phyloP scores from a whole-genome alignment of 2,113 vertebrate genomes.

The Lampris megalopsis region DNA sequence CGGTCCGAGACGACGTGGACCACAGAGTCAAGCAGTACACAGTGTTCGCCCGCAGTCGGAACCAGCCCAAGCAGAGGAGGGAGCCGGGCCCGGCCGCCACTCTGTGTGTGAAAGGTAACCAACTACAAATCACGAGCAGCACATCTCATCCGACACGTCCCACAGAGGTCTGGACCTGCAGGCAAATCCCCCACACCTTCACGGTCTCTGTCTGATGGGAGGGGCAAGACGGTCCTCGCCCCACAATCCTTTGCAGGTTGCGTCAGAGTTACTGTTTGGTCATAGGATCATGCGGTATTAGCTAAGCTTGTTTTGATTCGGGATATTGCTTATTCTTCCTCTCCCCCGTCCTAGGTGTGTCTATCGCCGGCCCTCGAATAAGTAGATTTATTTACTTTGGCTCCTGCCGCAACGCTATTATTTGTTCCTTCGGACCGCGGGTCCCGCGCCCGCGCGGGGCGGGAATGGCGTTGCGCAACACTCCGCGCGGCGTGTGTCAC shows the following conservation, averaged over 20 bases:
- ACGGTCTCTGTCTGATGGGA: too few relatives aligned
- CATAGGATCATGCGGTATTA: neutral
- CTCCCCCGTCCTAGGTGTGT: conserved; percentile 46
- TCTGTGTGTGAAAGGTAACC: conserved; percentile 88
- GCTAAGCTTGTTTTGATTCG: conserved; percentile 24
- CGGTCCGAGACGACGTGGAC: conserved; percentile 88
- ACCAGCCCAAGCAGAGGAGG: conserved; percentile 74
- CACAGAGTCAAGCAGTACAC: conserved; percentile 86
- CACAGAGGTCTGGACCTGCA: neutral
- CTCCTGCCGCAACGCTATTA: conserved; percentile 25
- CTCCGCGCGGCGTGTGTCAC: conserved; percentile 30
- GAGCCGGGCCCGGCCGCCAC: conserved; percentile 80
- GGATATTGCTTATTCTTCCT: conserved; percentile 34
- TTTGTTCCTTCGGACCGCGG: conserved; percentile 18
- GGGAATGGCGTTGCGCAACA: conserved; percentile 38
- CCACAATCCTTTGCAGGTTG: neutral
- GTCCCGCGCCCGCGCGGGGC: neutral
- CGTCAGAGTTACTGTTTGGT: neutral
- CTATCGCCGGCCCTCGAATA: conserved; percentile 39
- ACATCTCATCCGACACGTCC: neutral
- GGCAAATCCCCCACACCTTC: conserved; percentile 3
- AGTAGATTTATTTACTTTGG: conserved; percentile 52
- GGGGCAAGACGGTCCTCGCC: too few relatives aligned
- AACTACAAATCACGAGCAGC: neutral
- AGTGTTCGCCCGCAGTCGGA: conserved; percentile 77